phyloP scores from a whole-genome alignment of 2,797 vertebrate species.

The Margarornis squamiger region DNA sequence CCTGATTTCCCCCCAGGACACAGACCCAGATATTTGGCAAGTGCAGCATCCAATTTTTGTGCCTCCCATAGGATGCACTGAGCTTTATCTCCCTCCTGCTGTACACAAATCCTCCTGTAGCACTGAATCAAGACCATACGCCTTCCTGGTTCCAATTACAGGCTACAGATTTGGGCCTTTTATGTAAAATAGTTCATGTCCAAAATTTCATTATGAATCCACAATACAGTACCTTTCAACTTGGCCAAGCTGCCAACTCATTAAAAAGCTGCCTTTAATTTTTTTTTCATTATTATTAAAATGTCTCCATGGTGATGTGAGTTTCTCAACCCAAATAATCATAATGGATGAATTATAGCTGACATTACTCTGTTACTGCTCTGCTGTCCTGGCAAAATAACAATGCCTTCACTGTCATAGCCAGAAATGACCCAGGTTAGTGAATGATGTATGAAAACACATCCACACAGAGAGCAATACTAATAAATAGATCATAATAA shows the following conservation, averaged over 20 bases:
- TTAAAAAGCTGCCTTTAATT: constrained; percentile 53
- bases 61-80: neutral
- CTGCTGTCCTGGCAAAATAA: constrained; percentile 65
- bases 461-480: neutral
- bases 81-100: constrained; percentile 33
- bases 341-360: constrained; percentile 53
- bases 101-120: neutral
- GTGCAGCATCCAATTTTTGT: neutral
- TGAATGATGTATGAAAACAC: neutral
- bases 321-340: constrained; percentile 68
- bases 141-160: constrained; percentile 41
- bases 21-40: neutral
- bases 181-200: constrained; percentile 67
- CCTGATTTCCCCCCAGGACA: neutral
- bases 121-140: neutral
- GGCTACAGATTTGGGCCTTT: constrained; percentile 24
- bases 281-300: constrained; percentile 48
- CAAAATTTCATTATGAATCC: constrained; percentile 46
- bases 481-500: neutral
- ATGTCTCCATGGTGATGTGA: constrained; percentile 24
- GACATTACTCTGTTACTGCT: constrained; percentile 61
- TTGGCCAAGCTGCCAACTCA: constrained; percentile 41
- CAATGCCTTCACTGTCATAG: constrained; percentile 53
- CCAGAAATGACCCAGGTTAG: constrained; percentile 8
- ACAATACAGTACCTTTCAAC: constrained; percentile 16